Percentiles rank a stretch among this genome's conserved stretches.
Evolutionary conservation across 2,113 vertebrate genomes (phyloP).

Genomic region (Mesocricetus auratus): DNA sequence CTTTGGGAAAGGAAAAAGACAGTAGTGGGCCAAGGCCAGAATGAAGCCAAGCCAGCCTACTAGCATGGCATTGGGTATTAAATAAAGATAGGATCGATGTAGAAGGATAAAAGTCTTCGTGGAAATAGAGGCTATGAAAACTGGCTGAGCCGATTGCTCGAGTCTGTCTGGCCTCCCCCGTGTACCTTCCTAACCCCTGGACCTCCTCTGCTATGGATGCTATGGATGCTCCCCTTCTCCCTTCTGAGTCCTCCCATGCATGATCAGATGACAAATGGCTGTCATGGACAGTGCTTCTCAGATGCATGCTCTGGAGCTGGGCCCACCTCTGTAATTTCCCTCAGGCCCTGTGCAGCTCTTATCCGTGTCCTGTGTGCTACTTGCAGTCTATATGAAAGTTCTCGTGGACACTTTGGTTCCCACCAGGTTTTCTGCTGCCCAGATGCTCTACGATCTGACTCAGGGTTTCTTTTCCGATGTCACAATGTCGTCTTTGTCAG

Average conservation of each 20-base stretch:
- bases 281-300: no score
- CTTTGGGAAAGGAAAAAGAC: background rate
- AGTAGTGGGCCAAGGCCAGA: no score
- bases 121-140: background rate
- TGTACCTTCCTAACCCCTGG: background rate
- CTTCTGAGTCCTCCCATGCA: background rate
- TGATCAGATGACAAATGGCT: background rate
- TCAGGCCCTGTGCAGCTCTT: background rate
- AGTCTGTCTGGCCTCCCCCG: background rate
- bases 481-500: background rate
- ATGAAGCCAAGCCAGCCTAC: background rate
- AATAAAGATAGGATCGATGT: background rate
- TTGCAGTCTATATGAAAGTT: background rate
- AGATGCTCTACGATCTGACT: background rate
- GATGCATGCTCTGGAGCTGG: background rate
- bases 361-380: background rate
- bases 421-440: background rate
- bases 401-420: background rate
- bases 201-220: background rate
- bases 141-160: background rate
- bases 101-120: background rate
- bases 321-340: background rate
- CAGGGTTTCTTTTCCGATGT: background rate
- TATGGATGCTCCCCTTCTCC: background rate
- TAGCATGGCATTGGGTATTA: background rate